Evolutionary conservation across 2,888 invertebrate species (phyloP).

Genomic region (Erebia epiphron): DNA sequence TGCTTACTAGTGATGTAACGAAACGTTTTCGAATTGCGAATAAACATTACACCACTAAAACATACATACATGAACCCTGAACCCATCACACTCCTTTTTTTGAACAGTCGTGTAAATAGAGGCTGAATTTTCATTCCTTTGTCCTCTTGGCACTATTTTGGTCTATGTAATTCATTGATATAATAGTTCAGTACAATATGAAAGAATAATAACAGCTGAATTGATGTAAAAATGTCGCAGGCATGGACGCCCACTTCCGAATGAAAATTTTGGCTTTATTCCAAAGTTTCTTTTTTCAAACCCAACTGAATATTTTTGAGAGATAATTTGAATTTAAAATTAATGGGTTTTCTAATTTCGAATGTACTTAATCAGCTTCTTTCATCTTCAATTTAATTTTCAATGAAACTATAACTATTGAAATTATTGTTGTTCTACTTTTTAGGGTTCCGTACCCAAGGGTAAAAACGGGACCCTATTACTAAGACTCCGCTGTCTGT

Average conservation of each 20-base stretch:
- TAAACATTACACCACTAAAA: no score
- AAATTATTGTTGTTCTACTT: no score
- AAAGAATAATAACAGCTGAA: slow-evolving; percentile 1
- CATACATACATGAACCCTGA: no score
- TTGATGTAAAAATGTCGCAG: slow-evolving; percentile 9
- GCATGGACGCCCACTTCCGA: slow-evolving; percentile 8
- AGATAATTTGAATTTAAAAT: neutral
- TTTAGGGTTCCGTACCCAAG: no score
- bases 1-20: no score
- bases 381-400: no score
- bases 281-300: neutral
- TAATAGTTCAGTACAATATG: neutral
- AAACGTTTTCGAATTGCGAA: no score
- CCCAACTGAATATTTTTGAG: neutral
- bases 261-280: slow-evolving; percentile 5
- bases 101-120: neutral
- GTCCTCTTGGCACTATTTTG: neutral
- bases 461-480: no score
- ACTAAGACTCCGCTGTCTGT: no score
- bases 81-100: no score
- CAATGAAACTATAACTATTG: no score
- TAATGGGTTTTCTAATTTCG: neutral
- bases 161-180: neutral
- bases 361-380: no score
- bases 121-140: neutral